Conservation (phyloP, 2,113 vertebrate genomes). For the Anguilla japonica region DNA sequence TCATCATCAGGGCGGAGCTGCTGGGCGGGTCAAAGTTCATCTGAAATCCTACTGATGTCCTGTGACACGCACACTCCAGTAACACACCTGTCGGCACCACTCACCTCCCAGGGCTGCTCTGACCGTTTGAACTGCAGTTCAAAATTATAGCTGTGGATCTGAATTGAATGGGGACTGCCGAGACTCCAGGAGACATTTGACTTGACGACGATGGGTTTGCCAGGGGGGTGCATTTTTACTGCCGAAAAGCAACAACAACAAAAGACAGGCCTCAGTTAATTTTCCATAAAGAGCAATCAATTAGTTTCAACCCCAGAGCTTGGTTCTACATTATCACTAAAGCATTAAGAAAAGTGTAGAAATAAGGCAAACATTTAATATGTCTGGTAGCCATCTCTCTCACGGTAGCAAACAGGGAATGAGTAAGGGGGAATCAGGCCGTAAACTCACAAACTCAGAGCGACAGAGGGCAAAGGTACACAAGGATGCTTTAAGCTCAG, state of each 20-base stretch:
- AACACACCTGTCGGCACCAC: background rate
- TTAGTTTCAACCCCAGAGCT: background rate
- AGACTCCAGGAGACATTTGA: constrained; percentile 52
- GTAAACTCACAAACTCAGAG: too few species aligned
- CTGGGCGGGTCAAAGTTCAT: background rate
- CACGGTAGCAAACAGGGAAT: too few species aligned
- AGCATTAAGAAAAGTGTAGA: background rate
- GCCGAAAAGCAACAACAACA: constrained; percentile 14
- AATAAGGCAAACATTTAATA: background rate
- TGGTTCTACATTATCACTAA: background rate
- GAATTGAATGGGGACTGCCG: rapidly evolving
- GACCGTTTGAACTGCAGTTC: constrained; percentile 9
- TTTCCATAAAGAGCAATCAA: background rate
- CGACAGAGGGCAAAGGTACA: background rate
- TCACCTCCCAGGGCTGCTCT: constrained; percentile 11
- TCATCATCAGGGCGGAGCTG: background rate
- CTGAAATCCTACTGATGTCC: background rate
- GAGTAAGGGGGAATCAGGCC: too few species aligned
- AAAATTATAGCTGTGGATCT: rapidly evolving
- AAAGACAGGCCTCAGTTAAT: background rate
- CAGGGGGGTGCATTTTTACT: constrained; percentile 66
- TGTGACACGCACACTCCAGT: background rate
- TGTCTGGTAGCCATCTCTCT: background rate
- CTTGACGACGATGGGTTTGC: constrained; percentile 28
- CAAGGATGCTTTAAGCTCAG: background rate